These are phyloP conservation scores for Scrobipalpa atriplicella DNA, from an alignment of 2,888 invertebrate genomes.

Conservation along the genomic window DNA sequence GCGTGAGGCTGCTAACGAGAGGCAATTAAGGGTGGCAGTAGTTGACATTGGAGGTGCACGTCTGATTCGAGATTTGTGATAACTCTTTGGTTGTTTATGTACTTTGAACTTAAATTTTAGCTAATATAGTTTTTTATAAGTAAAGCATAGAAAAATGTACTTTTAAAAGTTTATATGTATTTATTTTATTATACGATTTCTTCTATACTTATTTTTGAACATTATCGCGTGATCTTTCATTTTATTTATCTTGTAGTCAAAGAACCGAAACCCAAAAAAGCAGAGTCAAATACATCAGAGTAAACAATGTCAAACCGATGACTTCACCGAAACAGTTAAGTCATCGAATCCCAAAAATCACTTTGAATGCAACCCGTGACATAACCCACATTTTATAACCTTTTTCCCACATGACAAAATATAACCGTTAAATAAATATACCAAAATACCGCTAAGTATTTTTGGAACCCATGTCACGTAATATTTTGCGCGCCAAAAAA, in stretches of 20 bases:
- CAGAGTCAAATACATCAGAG: too few relatives aligned
- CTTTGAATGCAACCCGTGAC: constrained; percentile 15
- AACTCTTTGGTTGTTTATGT: constrained; percentile 6
- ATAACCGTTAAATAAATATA: constrained; percentile 36
- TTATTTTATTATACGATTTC: too few relatives aligned
- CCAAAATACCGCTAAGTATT: not conserved
- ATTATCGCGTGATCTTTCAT: too few relatives aligned
- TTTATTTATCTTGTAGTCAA: too few relatives aligned
- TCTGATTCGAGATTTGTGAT: constrained; percentile 18
- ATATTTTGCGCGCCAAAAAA: constrained; percentile 32
- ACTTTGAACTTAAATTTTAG: not conserved
- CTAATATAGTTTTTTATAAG: too few relatives aligned
- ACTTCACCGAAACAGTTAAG: constrained; percentile 3
- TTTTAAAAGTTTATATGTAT: too few relatives aligned
- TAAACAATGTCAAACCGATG: not conserved
- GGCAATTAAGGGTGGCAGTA: constrained; percentile 28
- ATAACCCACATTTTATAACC: constrained; percentile 14
- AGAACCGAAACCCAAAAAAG: too few relatives aligned
- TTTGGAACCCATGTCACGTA: constrained; percentile 20
- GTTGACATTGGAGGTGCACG: constrained; percentile 23
- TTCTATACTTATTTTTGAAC: too few relatives aligned
- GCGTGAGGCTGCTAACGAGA: constrained; percentile 41
- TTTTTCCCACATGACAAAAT: constrained; percentile 26
- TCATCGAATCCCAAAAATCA: not conserved
- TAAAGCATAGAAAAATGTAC: too few relatives aligned